Base-by-base conservation (phyloP, 2,113 vertebrate genomes). In the Rynchops niger region DNA sequence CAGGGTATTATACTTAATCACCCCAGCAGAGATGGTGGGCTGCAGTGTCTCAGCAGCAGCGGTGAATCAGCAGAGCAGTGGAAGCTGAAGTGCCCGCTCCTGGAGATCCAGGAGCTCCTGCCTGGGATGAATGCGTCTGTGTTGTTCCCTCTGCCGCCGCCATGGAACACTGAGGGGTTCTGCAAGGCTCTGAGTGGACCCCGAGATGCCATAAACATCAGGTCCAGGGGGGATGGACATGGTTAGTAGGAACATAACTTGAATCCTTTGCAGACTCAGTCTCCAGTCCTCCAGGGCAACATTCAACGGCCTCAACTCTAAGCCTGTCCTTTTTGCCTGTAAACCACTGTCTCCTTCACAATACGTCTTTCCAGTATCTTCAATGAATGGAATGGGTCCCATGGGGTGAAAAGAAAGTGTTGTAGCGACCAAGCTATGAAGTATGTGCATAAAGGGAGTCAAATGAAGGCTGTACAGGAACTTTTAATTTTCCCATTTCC, bases 401-500 rank as follows among this genome's bases (percentile, higher is more conserved):
- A 0, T 62, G 53, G 34, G 58, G n/a, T 61, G 45, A 62, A 90
- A 93, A 80, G 5, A 43, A 80, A 83, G 3, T 53, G 49, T 56
- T 50, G 19, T 56, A 70, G 66, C 58, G 36, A 73, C 15, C 13
- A 80, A 69, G 45, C 11, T 38, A 50, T 82, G 76, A 96, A 73
- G 9, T 29, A 72, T 9, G 8, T 23, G 21, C 11, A 7, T 73
- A 82, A 82, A 94, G 21, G 22, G 20, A 70, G 20, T 62, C 16
- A 73, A 61, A 77, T 45, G 27, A 91, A 88, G 32, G 55, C 50
- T 86, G 53, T 12, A 80, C 12, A 77, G 82, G 79, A 94, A 55
- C 62, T 63, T 67, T 88, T 78, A 74, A 84, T 87, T 78, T 93
- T 76, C 47, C 38, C 38, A 78, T 80, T 96, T 96, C 85, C 55